Base-by-base conservation (phyloP, 2,113 vertebrate species). In the Hippopotamus amphibius region DNA sequence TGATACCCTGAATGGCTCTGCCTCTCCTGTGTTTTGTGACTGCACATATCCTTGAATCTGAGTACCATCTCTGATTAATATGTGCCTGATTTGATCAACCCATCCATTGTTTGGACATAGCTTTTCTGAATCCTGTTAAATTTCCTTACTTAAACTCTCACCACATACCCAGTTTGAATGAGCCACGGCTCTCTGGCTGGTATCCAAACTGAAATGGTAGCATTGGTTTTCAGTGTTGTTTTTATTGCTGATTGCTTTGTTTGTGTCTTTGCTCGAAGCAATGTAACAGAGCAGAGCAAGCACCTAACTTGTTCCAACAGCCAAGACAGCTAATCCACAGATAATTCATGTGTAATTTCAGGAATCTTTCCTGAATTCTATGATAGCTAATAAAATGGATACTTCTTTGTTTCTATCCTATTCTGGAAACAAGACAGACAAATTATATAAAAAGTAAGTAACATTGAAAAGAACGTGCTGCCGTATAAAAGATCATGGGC, bases 381-480 rank as follows among this genome's bases (percentile, higher is more conserved):
- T 71, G 24, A 17, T 72, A 79, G 22, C 28, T 88, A 81, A 88
- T 95, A 84, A 95, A 88, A 92, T 88, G 28, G 19, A 79, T 63
- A 17, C 1, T 63, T 7, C 22, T 80, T 88, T 93, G 41, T 41
- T 57, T 59, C 41, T 68, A 4, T 43, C 68, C 19, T 91, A 33
- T 77, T 71, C 6, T 19, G 19, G 46, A 88, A 91, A 79, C 21
- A 66, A 66, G 66, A 41, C 2, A n/a, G 66, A 48, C 2, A 41
- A 53, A 59, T 28, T 48, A 28, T 55, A 82, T 68, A 81, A 12
- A 77, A 71, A 79, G 28, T 66, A 86, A 57, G 46, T 17, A 91
- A 41, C 3, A 41, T 10, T 50, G 46, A 24, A 33, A 83, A 55
- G 22, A 61, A 41, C 8, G 1, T 16, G 6, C n/a, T 69, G 1